Evolutionary conservation across 2,113 vertebrate species (phyloP).

Genomic region (Microcebus griseorufus): DNA sequence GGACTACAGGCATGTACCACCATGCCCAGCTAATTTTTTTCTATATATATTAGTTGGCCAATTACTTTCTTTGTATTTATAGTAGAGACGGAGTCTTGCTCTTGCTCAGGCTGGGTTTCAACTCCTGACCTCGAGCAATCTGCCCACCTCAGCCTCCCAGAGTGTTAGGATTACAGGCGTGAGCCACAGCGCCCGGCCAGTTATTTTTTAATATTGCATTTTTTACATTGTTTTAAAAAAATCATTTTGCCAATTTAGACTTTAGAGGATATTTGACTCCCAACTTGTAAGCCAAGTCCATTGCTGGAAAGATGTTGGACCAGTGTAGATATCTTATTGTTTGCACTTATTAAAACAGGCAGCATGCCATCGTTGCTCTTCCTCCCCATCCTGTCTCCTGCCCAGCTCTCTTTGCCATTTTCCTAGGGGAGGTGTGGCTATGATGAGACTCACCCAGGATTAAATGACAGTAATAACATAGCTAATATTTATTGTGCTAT

Average conservation of each 20-base stretch:
- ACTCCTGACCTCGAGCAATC: too few species aligned
- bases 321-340: neutral
- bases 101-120: too few species aligned
- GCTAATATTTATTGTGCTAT: neutral
- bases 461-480: neutral
- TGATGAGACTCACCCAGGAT: neutral
- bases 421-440: neutral
- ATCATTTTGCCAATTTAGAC: neutral
- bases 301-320: neutral
- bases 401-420: neutral
- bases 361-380: rapidly evolving
- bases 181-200: too few species aligned
- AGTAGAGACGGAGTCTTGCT: too few species aligned
- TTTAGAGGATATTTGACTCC: neutral
- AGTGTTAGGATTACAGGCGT: too few species aligned
- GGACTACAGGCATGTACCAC: too few species aligned
- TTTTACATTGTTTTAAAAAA: neutral
- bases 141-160: too few species aligned
- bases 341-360: neutral
- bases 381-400: neutral
- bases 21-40: too few species aligned
- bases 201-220: neutral
- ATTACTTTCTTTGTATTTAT: too few species aligned
- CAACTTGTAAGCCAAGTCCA: neutral
- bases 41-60: too few species aligned